phyloP scores from a whole-genome alignment of 2,888 invertebrate genomes.

The Lasioglossum villosulum region DNA sequence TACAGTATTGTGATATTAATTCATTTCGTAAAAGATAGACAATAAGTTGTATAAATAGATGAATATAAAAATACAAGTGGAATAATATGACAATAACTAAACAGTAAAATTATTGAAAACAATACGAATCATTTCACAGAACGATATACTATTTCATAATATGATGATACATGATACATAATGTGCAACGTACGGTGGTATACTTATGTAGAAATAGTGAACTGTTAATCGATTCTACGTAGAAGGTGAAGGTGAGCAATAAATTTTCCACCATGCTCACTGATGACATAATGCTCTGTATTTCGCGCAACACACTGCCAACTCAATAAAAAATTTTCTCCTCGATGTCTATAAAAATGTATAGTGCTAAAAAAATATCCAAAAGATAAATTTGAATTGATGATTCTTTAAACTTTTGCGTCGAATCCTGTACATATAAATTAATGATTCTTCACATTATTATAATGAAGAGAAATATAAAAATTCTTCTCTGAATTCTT shows the following conservation, averaged over 20 bases:
- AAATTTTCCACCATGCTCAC: not conserved
- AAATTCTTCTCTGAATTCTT: too few species aligned
- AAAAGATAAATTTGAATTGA: not conserved
- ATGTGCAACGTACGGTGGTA: too few species aligned
- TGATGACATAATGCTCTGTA: not conserved
- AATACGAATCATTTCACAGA: not conserved
- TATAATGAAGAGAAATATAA: too few species aligned
- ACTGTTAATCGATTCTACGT: not conserved
- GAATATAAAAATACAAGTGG: not conserved
- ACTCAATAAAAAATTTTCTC: not conserved
- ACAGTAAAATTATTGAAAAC: not conserved
- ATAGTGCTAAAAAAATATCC: not conserved
- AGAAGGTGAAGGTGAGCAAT: not conserved
- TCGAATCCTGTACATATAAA: too few species aligned
- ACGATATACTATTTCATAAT: too few species aligned
- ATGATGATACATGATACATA: too few species aligned
- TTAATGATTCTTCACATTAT: too few species aligned
- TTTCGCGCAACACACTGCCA: not conserved
- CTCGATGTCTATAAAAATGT: not conserved
- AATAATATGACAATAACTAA: not conserved
- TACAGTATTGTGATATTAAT: too few species aligned
- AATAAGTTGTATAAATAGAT: not conserved
- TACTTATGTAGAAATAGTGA: not conserved
- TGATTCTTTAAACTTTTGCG: too few species aligned
- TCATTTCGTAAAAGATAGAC: not conserved